phyloP scores from a whole-genome alignment of 35 echinoderm and acorn worm species.

The Hemicentrotus pulcherrimus region DNA sequence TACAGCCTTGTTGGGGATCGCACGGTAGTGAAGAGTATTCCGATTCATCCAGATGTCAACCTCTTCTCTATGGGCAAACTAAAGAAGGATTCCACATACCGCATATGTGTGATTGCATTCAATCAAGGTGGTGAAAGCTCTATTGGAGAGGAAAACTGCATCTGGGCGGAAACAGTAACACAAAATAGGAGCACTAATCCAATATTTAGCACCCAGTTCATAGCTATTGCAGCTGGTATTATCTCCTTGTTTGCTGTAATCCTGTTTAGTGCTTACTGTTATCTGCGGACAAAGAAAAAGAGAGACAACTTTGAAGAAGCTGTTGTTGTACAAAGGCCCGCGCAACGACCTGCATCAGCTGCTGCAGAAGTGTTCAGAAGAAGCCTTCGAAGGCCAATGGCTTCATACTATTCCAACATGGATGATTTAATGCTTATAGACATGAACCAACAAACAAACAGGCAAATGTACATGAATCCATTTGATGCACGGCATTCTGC shows the following conservation, averaged over 20 bases:
- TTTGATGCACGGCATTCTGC: slow-evolving; percentile 82
- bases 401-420: slow-evolving; percentile 59
- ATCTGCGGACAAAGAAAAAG: slow-evolving; percentile 61
- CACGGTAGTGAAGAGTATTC: slow-evolving; percentile 71
- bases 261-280: slow-evolving; percentile 63
- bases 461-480: slow-evolving; percentile 95
- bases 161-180: slow-evolving; percentile 76
- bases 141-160: slow-evolving; percentile 77
- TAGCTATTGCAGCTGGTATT: slow-evolving; percentile 65
- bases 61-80: slow-evolving; percentile 78
- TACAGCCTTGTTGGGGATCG: slow-evolving; percentile 73
- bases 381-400: slow-evolving; percentile 56
- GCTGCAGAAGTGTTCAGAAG: slow-evolving; percentile 59
- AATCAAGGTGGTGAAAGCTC: slow-evolving; percentile 83
- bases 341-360: slow-evolving; percentile 11
- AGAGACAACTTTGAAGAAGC: slow-evolving; percentile 56
- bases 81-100: slow-evolving; percentile 69
- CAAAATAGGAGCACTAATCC: neutral
- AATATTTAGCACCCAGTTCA: slow-evolving; percentile 63
- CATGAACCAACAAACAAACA: slow-evolving; percentile 54
- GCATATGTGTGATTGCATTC: slow-evolving; percentile 86
- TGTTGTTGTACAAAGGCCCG: slow-evolving; percentile 33
- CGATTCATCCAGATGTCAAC: slow-evolving; percentile 79
- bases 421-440: slow-evolving; percentile 91
- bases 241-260: slow-evolving; percentile 57